A percentile compares a stretch with the other conserved stretches of the same genome.
Evolutionary conservation across 2,797 vertebrate genomes (phyloP).

Genomic region (Eleutherodactylus coqui): DNA sequence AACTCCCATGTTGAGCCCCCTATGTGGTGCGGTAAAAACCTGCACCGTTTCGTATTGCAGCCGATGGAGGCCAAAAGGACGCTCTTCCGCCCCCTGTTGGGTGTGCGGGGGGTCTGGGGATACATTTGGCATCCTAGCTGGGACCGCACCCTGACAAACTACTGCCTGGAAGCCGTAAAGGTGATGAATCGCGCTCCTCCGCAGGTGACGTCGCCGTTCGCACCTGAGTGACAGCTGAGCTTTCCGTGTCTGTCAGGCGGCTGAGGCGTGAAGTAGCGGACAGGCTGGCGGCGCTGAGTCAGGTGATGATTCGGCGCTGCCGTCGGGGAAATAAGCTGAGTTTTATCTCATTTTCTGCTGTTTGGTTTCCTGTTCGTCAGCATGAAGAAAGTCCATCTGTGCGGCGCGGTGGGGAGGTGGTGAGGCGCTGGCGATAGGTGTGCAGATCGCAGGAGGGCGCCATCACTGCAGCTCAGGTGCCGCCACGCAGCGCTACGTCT

Average conservation of each 20-base stretch:
- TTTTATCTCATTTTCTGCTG: neutral
- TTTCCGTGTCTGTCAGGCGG: neutral
- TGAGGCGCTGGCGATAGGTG: neutral
- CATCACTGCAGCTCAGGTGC: neutral
- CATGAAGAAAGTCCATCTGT: slow-evolving; percentile 18
- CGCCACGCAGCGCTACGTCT: neutral
- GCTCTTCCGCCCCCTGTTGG: too few species aligned
- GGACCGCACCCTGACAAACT: too few species aligned
- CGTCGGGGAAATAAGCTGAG: neutral
- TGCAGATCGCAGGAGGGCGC: neutral
- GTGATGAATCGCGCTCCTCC: too few species aligned
- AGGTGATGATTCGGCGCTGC: neutral
- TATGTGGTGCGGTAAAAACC: too few species aligned
- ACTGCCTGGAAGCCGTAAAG: too few species aligned
- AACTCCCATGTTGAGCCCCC: too few species aligned
- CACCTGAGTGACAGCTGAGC: too few species aligned
- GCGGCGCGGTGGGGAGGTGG: neutral
- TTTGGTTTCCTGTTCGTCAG: slow-evolving; percentile 41
- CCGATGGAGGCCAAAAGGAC: too few species aligned
- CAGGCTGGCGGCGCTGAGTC: neutral
- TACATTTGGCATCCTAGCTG: too few species aligned
- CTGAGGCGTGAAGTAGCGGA: neutral
- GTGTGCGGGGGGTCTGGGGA: too few species aligned
- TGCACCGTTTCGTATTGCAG: too few species aligned
- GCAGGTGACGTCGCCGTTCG: too few species aligned